Evolutionary conservation across 2,797 vertebrate species (phyloP).

Genomic region (Alauda arvensis): DNA sequence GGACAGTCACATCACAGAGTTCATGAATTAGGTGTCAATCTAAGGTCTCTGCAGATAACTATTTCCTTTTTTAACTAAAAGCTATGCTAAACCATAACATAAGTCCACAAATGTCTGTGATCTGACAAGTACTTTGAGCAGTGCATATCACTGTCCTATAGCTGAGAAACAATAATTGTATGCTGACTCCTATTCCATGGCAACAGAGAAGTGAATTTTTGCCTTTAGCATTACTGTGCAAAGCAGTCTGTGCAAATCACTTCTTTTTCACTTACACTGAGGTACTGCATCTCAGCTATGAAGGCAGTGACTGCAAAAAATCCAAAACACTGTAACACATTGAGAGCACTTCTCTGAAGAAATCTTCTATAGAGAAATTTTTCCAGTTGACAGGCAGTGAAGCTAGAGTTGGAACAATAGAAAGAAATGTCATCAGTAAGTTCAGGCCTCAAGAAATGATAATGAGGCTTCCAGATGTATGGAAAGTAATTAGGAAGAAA

Average conservation of each 20-base stretch:
- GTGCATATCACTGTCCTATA: not conserved
- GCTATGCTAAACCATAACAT: too few species aligned
- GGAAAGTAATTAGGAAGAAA: constrained; percentile 3
- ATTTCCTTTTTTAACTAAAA: too few species aligned
- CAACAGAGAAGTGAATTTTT: not conserved
- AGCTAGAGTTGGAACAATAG: not conserved
- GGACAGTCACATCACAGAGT: not conserved
- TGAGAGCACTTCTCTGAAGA: not conserved
- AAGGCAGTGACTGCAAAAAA: not conserved
- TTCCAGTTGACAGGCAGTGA: not conserved
- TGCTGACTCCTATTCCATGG: not conserved
- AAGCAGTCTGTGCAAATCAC: not conserved
- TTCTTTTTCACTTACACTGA: not conserved
- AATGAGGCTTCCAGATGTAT: not conserved
- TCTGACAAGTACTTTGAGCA: not conserved
- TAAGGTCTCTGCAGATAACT: too few species aligned
- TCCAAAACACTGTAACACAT: rapidly evolving
- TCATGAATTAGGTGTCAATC: too few species aligned
- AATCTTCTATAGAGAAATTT: not conserved
- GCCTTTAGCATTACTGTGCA: not conserved
- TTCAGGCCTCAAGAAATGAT: not conserved
- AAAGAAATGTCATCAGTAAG: not conserved
- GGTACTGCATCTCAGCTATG: not conserved
- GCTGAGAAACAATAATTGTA: not conserved
- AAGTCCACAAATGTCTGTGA: not conserved